A percentile compares a stretch with the other conserved stretches of the same genome.
phyloP scores from a whole-genome alignment of 2,888 invertebrate species.

The Lacanobia oleracea region DNA sequence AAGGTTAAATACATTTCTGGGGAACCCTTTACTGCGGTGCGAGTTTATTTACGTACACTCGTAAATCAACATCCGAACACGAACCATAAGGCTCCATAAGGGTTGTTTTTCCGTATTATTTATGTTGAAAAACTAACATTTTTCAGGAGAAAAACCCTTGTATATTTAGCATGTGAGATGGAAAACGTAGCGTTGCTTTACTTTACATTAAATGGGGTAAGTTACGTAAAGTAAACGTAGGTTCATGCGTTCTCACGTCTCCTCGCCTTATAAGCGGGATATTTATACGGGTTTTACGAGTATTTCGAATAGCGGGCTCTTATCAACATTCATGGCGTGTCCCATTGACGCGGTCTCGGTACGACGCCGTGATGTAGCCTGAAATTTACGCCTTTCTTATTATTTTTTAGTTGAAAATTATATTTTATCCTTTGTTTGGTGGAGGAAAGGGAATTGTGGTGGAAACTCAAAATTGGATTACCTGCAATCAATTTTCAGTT shows the following conservation, averaged over 20 bases:
- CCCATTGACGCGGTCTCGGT: constrained; percentile 57
- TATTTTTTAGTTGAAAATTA: constrained; percentile 35
- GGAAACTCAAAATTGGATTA: constrained; percentile 9
- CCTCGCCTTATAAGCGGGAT: constrained; percentile 60
- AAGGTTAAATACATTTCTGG: constrained; percentile 48
- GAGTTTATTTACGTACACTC: constrained; percentile 41
- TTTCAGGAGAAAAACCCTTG: constrained; percentile 38
- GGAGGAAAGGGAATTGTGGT: not conserved
- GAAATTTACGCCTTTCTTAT: constrained; percentile 36
- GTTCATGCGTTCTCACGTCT: constrained; percentile 52
- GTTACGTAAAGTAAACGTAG: constrained; percentile 40
- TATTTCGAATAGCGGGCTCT: constrained; percentile 64
- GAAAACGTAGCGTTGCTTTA: constrained; percentile 38
- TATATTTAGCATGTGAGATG: constrained; percentile 45
- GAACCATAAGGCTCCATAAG: constrained; percentile 23
- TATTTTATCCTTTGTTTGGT: constrained; percentile 10
- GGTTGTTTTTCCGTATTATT: constrained; percentile 48
- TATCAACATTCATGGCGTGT: constrained; percentile 66
- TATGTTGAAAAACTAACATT: constrained; percentile 47
- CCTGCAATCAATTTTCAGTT: not conserved
- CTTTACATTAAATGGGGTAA: constrained; percentile 42
- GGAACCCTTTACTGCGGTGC: constrained; percentile 15
- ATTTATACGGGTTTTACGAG: constrained; percentile 71
- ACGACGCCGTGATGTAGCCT: constrained; percentile 33
- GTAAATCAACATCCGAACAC: constrained; percentile 51